Conservation (phyloP, 2,113 vertebrate genomes). For the Scopus umbretta region DNA sequence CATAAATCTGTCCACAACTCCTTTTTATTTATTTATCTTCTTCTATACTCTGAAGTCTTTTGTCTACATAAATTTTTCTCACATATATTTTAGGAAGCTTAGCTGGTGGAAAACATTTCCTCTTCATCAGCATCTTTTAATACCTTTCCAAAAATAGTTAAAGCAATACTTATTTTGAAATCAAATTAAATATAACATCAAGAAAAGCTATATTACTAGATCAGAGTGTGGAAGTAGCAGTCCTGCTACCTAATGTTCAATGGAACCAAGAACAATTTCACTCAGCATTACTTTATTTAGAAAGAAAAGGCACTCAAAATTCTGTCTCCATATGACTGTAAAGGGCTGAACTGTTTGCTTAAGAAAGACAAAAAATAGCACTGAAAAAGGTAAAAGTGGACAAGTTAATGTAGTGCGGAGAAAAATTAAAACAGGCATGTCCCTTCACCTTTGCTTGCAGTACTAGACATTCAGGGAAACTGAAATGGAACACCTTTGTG, state of each 20-base stretch:
- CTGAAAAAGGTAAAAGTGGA: background rate
- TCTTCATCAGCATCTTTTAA: background rate
- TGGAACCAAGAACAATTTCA: background rate
- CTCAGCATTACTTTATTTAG: background rate
- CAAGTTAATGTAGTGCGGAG: background rate
- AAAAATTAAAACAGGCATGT: background rate
- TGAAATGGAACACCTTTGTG: background rate
- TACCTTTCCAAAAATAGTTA: conserved; percentile 29
- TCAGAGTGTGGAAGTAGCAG: background rate
- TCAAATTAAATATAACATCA: background rate
- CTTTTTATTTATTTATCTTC: background rate
- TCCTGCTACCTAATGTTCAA: background rate
- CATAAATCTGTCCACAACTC: conserved; percentile 10
- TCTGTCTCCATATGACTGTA: background rate
- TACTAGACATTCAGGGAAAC: background rate
- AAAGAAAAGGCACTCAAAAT: background rate
- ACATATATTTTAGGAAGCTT: background rate
- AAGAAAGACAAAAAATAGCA: background rate
- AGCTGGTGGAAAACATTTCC: background rate
- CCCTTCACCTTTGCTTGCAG: background rate
- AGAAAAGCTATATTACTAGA: background rate
- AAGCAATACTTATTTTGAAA: conserved; percentile 25
- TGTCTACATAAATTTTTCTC: background rate
- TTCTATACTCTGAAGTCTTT: background rate
- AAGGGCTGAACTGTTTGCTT: background rate